Conservation (phyloP, 2,797 vertebrate species). For the Crenichthys baileyi region DNA sequence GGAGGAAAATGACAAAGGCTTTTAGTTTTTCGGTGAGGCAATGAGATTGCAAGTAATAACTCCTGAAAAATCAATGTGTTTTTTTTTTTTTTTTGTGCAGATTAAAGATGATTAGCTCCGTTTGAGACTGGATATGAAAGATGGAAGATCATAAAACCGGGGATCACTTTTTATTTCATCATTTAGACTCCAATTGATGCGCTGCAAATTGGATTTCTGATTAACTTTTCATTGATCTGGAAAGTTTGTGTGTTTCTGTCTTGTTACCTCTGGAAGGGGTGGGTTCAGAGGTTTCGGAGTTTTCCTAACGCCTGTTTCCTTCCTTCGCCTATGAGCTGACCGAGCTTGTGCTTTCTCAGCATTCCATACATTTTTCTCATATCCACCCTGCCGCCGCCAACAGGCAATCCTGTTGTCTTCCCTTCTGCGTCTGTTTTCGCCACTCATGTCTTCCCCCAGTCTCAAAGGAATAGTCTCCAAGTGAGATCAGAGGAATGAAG, state of each 20-base stretch:
- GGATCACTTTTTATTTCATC: slow-evolving; percentile 19
- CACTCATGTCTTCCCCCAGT: slow-evolving; percentile 37
- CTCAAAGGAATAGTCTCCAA: slow-evolving; percentile 60
- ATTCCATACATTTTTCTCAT: slow-evolving; percentile 80
- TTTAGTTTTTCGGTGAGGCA: slow-evolving; percentile 26
- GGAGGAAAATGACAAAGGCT: slow-evolving; percentile 59
- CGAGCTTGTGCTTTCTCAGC: slow-evolving; percentile 70
- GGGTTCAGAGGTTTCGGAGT: slow-evolving; percentile 41
- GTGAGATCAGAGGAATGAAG: slow-evolving; percentile 57
- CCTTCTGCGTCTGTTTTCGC: slow-evolving; percentile 46
- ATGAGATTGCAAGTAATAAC: slow-evolving; percentile 38
- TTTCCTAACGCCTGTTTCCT: slow-evolving; percentile 54
- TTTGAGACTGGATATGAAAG: slow-evolving; percentile 12
- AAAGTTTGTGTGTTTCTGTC: slow-evolving; percentile 24
- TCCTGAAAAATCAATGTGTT: slow-evolving; percentile 37
- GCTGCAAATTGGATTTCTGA: slow-evolving; percentile 7
- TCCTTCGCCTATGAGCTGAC: slow-evolving; percentile 53
- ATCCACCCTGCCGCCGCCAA: slow-evolving; percentile 70
- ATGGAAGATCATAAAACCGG: slow-evolving; percentile 1
- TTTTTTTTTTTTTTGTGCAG: slow-evolving; percentile 28
- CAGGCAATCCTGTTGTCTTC: slow-evolving; percentile 70
- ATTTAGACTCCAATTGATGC: slow-evolving; percentile 1
- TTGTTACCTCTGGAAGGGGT: slow-evolving; percentile 11
- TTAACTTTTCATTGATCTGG: slow-evolving; percentile 34
- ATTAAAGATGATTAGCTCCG: slow-evolving; percentile 21